These are phyloP conservation scores for Dryomyza anilis DNA, from an alignment of 2,888 invertebrate genomes.

Conservation along the genomic window DNA sequence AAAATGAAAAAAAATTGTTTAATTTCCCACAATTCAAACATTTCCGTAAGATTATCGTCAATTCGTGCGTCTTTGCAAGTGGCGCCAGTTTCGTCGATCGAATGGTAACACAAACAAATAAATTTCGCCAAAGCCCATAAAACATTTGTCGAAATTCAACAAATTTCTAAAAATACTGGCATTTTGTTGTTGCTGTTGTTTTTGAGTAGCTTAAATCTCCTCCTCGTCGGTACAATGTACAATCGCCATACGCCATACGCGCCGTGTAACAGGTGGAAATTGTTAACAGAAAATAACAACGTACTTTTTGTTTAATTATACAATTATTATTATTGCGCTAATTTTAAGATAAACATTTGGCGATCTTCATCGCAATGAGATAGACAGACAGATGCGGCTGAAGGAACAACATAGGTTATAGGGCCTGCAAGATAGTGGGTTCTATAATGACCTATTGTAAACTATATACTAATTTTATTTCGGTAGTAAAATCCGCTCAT, in stretches of 20 bases:
- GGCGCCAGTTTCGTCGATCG: not conserved
- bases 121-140: not conserved
- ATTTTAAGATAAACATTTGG: too few species aligned
- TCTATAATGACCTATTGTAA: too few species aligned
- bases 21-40: not conserved
- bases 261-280: conserved; percentile 3
- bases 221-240: not conserved
- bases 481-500: too few species aligned
- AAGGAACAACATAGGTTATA: too few species aligned
- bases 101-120: not conserved
- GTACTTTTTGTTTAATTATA: conserved; percentile 7
- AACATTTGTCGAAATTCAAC: not conserved
- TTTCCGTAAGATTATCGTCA: not conserved
- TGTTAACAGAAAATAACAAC: conserved; percentile 4
- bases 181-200: not conserved
- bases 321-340: conserved; percentile 5
- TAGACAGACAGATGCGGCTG: too few species aligned
- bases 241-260: not conserved
- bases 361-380: too few species aligned
- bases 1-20: too few species aligned
- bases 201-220: not conserved
- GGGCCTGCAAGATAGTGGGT: too few species aligned
- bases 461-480: too few species aligned
- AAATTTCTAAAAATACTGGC: not conserved
- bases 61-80: not conserved